phyloP scores from a whole-genome alignment of 2,797 vertebrate genomes.

The Odontamblyopus lacepedii region DNA sequence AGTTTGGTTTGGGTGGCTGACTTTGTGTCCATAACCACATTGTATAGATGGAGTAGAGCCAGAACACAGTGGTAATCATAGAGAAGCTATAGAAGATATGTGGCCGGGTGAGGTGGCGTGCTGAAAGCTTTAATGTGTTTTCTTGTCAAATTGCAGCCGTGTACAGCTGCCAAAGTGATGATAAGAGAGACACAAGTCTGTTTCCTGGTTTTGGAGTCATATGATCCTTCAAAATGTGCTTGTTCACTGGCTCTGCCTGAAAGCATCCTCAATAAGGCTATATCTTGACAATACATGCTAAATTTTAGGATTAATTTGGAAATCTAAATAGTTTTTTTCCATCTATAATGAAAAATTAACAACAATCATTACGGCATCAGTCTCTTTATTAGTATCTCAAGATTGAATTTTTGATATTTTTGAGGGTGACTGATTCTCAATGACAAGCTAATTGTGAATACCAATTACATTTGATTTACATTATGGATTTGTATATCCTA shows the following conservation, averaged over 20 bases:
- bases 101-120: conserved; percentile 26
- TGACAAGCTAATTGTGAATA: too few relatives aligned
- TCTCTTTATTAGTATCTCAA: neutral
- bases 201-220: conserved; percentile 47
- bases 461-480: too few relatives aligned
- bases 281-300: too few relatives aligned
- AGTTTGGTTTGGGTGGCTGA: neutral
- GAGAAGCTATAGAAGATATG: conserved; percentile 17
- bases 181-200: conserved; percentile 38
- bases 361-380: neutral
- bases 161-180: conserved; percentile 19
- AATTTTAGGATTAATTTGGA: too few relatives aligned
- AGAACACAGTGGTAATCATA: conserved; percentile 8
- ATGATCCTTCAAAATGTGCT: conserved; percentile 38
- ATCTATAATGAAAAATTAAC: too few relatives aligned
- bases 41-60: conserved; percentile 6
- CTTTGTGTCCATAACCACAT: neutral
- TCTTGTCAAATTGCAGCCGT: conserved; percentile 33
- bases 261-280: neutral
- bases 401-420: neutral
- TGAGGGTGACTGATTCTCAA: neutral
- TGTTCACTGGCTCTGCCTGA: neutral
- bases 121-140: conserved; percentile 38
- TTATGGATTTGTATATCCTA: too few relatives aligned
- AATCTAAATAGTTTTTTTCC: too few relatives aligned